Conservation (phyloP, 53 echinoderm and acorn worm species). For the Stichopus horrens region DNA sequence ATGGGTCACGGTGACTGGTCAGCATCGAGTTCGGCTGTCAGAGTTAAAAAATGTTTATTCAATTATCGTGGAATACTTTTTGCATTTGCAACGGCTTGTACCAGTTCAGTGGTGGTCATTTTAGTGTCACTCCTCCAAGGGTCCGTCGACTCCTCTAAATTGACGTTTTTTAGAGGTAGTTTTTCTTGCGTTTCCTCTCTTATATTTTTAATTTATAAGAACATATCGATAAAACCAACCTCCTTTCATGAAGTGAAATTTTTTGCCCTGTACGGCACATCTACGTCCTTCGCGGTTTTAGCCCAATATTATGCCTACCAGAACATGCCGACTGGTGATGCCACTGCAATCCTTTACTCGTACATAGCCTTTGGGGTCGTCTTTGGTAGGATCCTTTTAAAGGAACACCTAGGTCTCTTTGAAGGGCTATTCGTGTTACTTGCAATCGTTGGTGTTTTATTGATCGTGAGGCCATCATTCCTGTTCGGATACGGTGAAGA, state of each 20-base stretch:
- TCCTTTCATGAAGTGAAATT: background rate
- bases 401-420: slow-evolving; percentile 4
- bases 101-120: background rate
- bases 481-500: slow-evolving; percentile 41
- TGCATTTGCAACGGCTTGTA: background rate
- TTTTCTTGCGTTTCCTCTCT: slow-evolving; percentile 15
- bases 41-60: background rate
- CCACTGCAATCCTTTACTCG: slow-evolving; percentile 1
- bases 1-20: too few relatives aligned
- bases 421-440: background rate
- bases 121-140: slow-evolving; percentile 31
- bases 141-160: slow-evolving; percentile 6
- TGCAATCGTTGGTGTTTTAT: slow-evolving; percentile 27
- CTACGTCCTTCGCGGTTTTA: slow-evolving; percentile 10
- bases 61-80: background rate
- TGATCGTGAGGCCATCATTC: slow-evolving; percentile 48
- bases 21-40: background rate
- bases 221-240: slow-evolving; percentile 1
- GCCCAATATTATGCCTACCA: slow-evolving; percentile 37
- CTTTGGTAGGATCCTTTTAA: slow-evolving; percentile 11
- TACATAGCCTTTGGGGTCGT: slow-evolving; percentile 18
- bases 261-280: slow-evolving; percentile 17
- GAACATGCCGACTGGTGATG: slow-evolving; percentile 13
- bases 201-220: background rate
- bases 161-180: slow-evolving; percentile 32